Evolutionary conservation across 2,113 vertebrate species (phyloP), one percentile per base, ranked within the genome.

Genomic region (Pithys albifrons): DNA sequence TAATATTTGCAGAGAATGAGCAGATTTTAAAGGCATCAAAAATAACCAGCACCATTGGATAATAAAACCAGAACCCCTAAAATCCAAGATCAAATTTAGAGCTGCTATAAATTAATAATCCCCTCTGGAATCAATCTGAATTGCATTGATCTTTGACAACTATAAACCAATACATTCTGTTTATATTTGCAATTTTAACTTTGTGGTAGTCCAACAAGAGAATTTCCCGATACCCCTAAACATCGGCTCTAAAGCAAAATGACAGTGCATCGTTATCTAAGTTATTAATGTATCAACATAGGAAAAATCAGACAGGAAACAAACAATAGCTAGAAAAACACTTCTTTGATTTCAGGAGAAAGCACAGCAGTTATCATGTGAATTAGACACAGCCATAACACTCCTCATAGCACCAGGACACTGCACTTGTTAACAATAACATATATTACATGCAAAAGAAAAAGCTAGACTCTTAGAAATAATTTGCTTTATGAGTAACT

Each of bases 291-390:
- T 71, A 88, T 27, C 62, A 85, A 37, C 39, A 65, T 10, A 7
- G 28, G 17, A 45, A 78, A 78, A 91, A 72, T 23, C 51, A 69
- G 17, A 25, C 49, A 77, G 8, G 52, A 72, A 88, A 10, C 39
- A 89, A 89, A 20, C 9, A 79, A 94, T 31, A 76, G 37, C 0
- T 4, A 54, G 51, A 80, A 95, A 80, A 78, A 2, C 0, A 2
- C 52, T 69, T 70, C 39, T 77, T 78, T 72, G 45, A 91, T 89
- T 96, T 93, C 54, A 83, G n/a, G 16, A 51, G 43, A 91, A 89
- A 85, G 23, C n/a, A 62, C 33, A 46, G 37, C 13, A 61, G 12
- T 41, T 75, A 51, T 37, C 27, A 87, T 33, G n/a, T 51, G 75
- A 89, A 78, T 46, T 54, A 82, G 48, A 51, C 39, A 77, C 19